phyloP scores from a whole-genome alignment of 2,797 vertebrate species.

The Adrianichthys oophorus region DNA sequence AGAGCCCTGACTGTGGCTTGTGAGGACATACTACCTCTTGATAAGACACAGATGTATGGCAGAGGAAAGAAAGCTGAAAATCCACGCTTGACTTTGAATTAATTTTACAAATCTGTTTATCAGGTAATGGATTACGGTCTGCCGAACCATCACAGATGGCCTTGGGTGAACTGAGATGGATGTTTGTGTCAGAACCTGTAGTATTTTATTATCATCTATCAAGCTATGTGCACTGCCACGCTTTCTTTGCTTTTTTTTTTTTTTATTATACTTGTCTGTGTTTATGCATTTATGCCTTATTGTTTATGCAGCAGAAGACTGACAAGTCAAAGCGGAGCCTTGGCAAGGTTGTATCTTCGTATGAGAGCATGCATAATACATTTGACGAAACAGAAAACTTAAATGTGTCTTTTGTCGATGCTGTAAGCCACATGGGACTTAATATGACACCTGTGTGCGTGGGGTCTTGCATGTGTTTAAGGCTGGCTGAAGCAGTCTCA shows the following conservation, averaged over 20 bases:
- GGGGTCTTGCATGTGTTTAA: not conserved
- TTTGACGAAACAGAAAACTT: constrained; percentile 10
- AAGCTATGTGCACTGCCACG: constrained; percentile 2
- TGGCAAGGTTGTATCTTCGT: constrained; percentile 6
- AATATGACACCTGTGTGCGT: not conserved
- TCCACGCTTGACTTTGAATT: constrained; percentile 50
- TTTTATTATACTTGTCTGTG: not conserved
- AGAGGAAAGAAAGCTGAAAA: constrained; percentile 51
- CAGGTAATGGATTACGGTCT: constrained; percentile 66
- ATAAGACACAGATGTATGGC: constrained; percentile 59
- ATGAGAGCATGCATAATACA: constrained; percentile 30
- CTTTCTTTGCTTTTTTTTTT: constrained; percentile 7
- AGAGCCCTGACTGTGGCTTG: constrained; percentile 21
- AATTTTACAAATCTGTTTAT: constrained; percentile 67
- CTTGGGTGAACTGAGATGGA: constrained; percentile 57
- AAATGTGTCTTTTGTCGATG: constrained; percentile 1
- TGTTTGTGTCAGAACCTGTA: constrained; percentile 38
- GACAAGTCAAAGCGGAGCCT: constrained; percentile 11
- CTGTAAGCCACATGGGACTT: constrained; percentile 4
- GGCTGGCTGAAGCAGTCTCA: constrained; percentile 15
- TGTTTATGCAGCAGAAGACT: constrained; percentile 12
- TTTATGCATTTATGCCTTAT: constrained; percentile 8
- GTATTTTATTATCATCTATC: constrained; percentile 42
- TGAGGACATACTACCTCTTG: constrained; percentile 32
- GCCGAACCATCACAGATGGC: constrained; percentile 47